A percentile compares a stretch with the other conserved stretches of the same genome.
Evolutionary conservation across 92 coral and sea anemone genomes (phyloP).

Genomic region (Galaxea fascicularis): DNA sequence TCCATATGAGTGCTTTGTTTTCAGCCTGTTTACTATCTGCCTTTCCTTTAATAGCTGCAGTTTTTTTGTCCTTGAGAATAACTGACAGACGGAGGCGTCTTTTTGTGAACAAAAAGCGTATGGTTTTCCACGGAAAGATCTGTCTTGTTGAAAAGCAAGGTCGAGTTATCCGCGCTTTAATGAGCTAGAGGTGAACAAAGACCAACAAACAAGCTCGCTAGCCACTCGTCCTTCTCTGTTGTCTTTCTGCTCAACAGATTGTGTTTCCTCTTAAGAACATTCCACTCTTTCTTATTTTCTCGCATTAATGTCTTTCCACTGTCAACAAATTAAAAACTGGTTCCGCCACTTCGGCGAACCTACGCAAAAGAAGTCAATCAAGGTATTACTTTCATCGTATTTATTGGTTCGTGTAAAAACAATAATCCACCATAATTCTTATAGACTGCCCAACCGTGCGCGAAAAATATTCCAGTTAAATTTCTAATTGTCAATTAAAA

Average conservation of each 20-base stretch:
- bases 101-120: no score
- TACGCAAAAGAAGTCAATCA: conserved; percentile 37
- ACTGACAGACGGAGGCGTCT: not conserved
- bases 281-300: conserved; percentile 14
- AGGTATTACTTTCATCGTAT: conserved; percentile 7
- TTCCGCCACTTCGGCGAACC: conserved; percentile 47
- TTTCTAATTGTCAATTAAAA: not conserved
- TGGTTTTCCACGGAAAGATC: conserved; percentile 1
- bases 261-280: conserved; percentile 21
- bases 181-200: not conserved
- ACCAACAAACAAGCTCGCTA: not conserved
- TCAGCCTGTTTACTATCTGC: not conserved
- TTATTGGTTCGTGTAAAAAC: conserved; percentile 27
- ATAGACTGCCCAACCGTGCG: conserved; percentile 1
- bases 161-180: conserved; percentile 1
- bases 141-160: conserved; percentile 1
- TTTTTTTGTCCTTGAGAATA: not conserved
- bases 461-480: not conserved
- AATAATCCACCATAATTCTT: not conserved
- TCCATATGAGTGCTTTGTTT: conserved; percentile 4
- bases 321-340: conserved; percentile 33
- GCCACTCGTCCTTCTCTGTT: not conserved
- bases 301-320: conserved; percentile 23
- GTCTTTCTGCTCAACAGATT: not conserved
- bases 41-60: not conserved